Evolutionary conservation across 2,888 invertebrate species (phyloP).

Genomic region (Laothoe populi): DNA sequence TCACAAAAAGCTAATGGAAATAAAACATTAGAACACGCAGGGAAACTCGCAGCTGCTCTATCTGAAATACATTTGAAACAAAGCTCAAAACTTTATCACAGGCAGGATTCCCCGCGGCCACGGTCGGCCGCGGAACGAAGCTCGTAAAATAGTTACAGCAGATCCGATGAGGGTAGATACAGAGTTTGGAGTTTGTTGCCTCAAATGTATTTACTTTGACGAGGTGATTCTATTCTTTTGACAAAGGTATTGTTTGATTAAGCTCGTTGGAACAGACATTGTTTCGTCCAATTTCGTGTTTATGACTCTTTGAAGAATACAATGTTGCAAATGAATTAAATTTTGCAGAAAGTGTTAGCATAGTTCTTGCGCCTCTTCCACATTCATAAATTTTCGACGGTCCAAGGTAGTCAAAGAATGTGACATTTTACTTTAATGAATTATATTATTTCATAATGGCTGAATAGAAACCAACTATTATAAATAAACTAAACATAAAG

Average conservation of each 20-base stretch:
- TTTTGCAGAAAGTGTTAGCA: neutral
- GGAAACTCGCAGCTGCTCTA: constrained; percentile 27
- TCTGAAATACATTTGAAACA: constrained; percentile 43
- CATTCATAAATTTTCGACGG: no score
- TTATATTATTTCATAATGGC: neutral
- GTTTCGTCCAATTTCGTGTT: constrained; percentile 13
- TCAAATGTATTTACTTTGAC: constrained; percentile 35
- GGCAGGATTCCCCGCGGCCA: constrained; percentile 43
- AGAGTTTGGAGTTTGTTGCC: constrained; percentile 34
- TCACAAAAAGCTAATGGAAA: constrained; percentile 24
- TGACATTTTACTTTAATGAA: neutral
- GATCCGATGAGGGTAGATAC: constrained; percentile 53
- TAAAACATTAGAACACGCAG: constrained; percentile 17
- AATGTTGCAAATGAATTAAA: neutral
- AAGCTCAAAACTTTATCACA: constrained; percentile 46
- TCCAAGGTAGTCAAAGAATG: no score
- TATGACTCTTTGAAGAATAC: neutral
- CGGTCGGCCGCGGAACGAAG: constrained; percentile 59
- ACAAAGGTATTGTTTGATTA: constrained; percentile 26
- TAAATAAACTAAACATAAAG: no score
- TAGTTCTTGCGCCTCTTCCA: no score
- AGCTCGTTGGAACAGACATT: constrained; percentile 7
- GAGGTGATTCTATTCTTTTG: constrained; percentile 32
- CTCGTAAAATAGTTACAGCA: constrained; percentile 72
- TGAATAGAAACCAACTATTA: neutral